Percentiles rank a stretch among this genome's conserved stretches.
These are phyloP conservation scores for Aegotheles bennettii DNA, from an alignment of 2,113 vertebrate species.

Conservation along the genomic window DNA sequence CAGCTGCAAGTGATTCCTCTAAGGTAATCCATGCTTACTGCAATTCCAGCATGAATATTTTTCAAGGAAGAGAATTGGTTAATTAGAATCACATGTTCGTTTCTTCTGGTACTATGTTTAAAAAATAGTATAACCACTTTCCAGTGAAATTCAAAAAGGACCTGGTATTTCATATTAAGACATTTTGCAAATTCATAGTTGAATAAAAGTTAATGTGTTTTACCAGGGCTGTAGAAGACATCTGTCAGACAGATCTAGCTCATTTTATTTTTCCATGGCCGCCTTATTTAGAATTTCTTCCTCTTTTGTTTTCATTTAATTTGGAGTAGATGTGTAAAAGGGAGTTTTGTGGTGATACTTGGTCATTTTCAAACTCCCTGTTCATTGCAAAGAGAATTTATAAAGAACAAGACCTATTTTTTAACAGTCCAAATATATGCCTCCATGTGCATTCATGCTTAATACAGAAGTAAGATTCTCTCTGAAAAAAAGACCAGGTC, in stretches of 20 bases:
- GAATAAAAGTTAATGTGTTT: neutral
- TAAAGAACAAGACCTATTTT: neutral
- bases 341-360: neutral
- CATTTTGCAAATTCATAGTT: neutral
- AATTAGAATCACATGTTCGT: neutral
- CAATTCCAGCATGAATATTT: neutral
- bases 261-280: neutral
- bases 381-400: neutral
- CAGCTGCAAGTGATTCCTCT: neutral
- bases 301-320: neutral
- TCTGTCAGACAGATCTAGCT: neutral
- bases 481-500: neutral
- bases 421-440: neutral
- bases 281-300: neutral
- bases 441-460: neutral
- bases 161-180: neutral
- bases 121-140: neutral
- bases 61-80: neutral
- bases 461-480: neutral
- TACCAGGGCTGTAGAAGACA: neutral
- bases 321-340: neutral
- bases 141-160: neutral
- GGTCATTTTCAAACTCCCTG: neutral
- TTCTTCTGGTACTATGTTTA: neutral
- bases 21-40: conserved; percentile 59